Evolutionary conservation across 2,113 vertebrate genomes (phyloP).

Genomic region (Pelusios castaneus): DNA sequence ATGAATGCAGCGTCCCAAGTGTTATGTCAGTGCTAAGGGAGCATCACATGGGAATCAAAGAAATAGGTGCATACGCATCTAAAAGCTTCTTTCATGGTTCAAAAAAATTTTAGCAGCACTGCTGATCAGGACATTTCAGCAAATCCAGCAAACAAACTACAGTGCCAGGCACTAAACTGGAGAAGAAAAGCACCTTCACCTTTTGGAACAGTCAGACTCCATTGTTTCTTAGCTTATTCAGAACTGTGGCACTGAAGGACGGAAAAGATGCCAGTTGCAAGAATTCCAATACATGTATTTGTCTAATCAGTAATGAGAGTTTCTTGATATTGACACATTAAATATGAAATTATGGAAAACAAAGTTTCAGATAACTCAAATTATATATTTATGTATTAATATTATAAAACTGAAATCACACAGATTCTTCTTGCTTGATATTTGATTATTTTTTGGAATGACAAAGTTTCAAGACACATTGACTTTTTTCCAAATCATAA

Average conservation of each 20-base stretch:
- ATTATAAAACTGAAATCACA: background rate
- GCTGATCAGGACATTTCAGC: slow-evolving; percentile 22
- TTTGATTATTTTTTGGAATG: background rate
- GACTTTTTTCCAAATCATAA: background rate
- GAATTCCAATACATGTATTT: background rate
- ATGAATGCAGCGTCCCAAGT: slow-evolving; percentile 35
- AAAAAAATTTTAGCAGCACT: background rate
- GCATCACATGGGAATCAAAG: background rate
- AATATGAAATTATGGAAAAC: background rate
- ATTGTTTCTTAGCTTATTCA: rapidly evolving
- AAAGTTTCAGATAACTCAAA: background rate
- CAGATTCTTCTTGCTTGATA: background rate
- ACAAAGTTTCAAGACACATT: background rate
- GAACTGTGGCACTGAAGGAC: background rate
- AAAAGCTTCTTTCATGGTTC: slow-evolving; percentile 12
- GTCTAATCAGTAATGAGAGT: background rate
- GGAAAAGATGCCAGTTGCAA: rapidly evolving
- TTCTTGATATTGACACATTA: background rate
- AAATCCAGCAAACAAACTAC: background rate
- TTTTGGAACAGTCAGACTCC: background rate
- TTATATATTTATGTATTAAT: background rate
- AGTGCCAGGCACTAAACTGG: background rate
- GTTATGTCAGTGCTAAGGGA: background rate
- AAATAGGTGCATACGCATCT: background rate
- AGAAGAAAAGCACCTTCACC: background rate